These are phyloP conservation scores for Monodelphis domestica DNA, from an alignment of 2,797 vertebrate genomes.

Conservation along the genomic window DNA sequence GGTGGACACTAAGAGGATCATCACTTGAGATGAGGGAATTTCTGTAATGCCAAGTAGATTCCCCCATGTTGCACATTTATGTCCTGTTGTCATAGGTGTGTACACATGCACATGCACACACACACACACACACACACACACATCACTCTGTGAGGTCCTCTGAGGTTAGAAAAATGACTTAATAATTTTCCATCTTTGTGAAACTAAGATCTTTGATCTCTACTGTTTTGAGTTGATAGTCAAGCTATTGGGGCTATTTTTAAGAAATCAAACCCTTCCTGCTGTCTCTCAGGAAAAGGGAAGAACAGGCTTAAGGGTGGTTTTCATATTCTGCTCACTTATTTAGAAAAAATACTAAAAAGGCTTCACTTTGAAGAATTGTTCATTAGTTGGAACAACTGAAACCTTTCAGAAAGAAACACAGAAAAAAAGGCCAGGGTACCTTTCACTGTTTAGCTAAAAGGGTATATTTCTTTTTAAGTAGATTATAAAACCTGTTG, in stretches of 20 bases:
- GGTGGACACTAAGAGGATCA: neutral
- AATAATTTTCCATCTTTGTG: slow-evolving; percentile 56
- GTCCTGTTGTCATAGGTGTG: neutral
- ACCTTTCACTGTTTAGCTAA: slow-evolving; percentile 47
- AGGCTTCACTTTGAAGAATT: slow-evolving; percentile 65
- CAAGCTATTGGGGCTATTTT: slow-evolving; percentile 73
- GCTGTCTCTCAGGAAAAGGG: slow-evolving; percentile 74
- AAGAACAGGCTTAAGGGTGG: slow-evolving; percentile 57
- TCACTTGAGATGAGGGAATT: neutral
- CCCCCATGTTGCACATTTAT: slow-evolving; percentile 15
- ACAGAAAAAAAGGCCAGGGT: neutral
- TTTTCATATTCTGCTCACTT: slow-evolving; percentile 54
- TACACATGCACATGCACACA: too few species aligned
- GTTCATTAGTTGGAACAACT: slow-evolving; percentile 52
- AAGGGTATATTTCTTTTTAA: slow-evolving; percentile 39
- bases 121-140: too few species aligned
- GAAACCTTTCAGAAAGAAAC: slow-evolving; percentile 60
- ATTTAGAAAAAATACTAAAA: neutral
- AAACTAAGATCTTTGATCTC: slow-evolving; percentile 62
- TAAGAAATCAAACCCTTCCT: slow-evolving; percentile 77
- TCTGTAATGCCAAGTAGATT: slow-evolving; percentile 5
- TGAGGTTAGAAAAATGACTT: slow-evolving; percentile 58
- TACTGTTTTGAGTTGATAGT: slow-evolving; percentile 55
- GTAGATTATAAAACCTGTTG: slow-evolving; percentile 52
- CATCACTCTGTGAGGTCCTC: slow-evolving; percentile 42